Evolutionary conservation across 1,140 invertebrate species (phyloP).

Genomic region (Cherax destructor): DNA sequence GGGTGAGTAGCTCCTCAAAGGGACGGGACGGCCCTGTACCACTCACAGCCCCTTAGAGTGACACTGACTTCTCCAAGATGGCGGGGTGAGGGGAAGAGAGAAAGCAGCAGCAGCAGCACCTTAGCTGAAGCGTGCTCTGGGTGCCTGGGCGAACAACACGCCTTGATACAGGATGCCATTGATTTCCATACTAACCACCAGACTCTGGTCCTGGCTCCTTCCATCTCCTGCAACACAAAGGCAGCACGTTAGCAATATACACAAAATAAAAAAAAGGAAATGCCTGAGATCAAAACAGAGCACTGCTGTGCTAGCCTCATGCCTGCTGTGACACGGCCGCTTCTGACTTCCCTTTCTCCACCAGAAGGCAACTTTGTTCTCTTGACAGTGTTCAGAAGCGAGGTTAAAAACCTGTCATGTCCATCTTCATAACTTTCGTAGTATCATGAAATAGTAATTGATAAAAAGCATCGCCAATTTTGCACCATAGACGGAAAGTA

Average conservation of each 20-base stretch:
- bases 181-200: conserved; percentile 96
- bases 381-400: no score
- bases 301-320: no score
- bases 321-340: no score
- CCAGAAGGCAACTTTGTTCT: no score
- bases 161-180: conserved; percentile 95
- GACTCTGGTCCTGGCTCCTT: conserved; percentile 85
- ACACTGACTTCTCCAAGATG: neutral
- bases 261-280: neutral
- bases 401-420: no score
- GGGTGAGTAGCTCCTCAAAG: neutral
- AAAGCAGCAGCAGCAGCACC: neutral
- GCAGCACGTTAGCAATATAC: neutral
- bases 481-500: no score
- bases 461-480: no score
- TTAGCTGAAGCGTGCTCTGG: conserved; percentile 66
- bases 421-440: no score
- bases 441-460: no score
- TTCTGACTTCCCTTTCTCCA: no score
- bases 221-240: conserved; percentile 77
- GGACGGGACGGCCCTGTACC: neutral
- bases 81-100: neutral
- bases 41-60: neutral
- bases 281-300: no score
- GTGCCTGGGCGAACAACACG: conserved; percentile 85